Evolutionary conservation across 2,797 vertebrate species (phyloP), one percentile per base, ranked within the genome.

Genomic region (Cercopithecus diana): DNA sequence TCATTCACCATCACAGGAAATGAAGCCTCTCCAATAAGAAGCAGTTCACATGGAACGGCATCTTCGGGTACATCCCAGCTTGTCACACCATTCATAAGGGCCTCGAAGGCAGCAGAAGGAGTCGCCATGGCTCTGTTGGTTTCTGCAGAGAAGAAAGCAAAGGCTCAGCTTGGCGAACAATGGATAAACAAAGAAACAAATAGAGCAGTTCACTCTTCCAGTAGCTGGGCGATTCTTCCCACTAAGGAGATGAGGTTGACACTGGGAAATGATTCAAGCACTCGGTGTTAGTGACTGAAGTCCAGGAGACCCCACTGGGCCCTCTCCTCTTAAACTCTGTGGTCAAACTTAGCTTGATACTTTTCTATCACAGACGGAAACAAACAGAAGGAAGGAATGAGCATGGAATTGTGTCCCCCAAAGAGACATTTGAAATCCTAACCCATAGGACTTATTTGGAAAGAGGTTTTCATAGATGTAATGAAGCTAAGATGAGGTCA

Each of bases 1-100:
- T 98, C 61, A 1, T 98, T 98, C 97, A 99, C 95, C 93, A 99
- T 97, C 85, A 99, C 98, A 0, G 99, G 99, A 85, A 98, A 98
- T 24, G 99, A 97, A 0, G 97, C 96, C 48, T 98, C 98, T 88
- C 98, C 98, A 13, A 97, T 94, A 1, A 99, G 98, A 0, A 99
- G 98, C 84, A 99, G 97, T 96, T 99, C 98, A 90, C 98, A 98
- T 0, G 99, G 98, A 77, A 98, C 77, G 88, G 98, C 97, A 36
- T 96, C 36, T 8, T 98, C 98, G 0, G 98, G 98, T 93, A 99
- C 98, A 89, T 98, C 97, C 98, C 98, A 98, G 0, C 93, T 94
- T 0, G 96, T 96, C 1, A 99, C 88, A 24, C 98, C 97, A 4
- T 97, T 90, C 98, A 98, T 97, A 64, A 99, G 97, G 41, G 93